These are phyloP conservation scores for Gadopsis marmoratus DNA, from an alignment of 2,797 vertebrate genomes.

Conservation along the genomic window DNA sequence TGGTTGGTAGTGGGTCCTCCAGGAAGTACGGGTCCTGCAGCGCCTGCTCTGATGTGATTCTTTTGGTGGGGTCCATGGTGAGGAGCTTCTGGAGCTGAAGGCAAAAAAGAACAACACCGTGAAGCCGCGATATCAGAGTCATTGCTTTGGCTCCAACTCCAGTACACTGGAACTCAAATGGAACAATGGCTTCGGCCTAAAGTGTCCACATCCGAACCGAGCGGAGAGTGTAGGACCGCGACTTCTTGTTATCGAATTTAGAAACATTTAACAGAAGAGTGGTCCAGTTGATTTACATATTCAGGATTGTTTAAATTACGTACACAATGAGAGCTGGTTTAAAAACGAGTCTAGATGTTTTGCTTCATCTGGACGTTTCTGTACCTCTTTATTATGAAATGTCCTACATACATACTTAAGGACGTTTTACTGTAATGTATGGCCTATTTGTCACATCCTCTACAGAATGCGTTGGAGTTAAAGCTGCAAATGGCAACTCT, in stretches of 20 bases:
- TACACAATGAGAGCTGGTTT: no score
- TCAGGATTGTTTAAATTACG: background rate
- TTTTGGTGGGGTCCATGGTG: constrained; percentile 98
- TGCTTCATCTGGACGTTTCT: no score
- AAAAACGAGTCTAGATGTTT: no score
- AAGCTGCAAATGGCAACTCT: background rate
- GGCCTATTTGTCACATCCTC: no score
- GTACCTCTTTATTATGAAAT: no score
- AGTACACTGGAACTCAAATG: background rate
- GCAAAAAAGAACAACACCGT: background rate
- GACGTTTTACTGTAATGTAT: no score
- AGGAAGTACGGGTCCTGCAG: constrained; percentile 97
- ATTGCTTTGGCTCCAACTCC: background rate
- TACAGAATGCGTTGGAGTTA: background rate
- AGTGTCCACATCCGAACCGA: background rate
- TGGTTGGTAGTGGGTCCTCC: constrained; percentile 95
- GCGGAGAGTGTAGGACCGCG: background rate
- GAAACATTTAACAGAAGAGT: background rate
- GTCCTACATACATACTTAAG: no score
- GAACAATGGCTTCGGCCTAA: background rate
- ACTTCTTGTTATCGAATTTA: background rate
- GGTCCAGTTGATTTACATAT: background rate
- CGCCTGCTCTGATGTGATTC: constrained; percentile 97
- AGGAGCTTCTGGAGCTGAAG: constrained; percentile 96
- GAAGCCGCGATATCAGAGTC: no score